A percentile compares a stretch with the other conserved stretches of the same genome.
Conservation (phyloP, 2,113 vertebrate species). For the Oryzias melastigma region DNA sequence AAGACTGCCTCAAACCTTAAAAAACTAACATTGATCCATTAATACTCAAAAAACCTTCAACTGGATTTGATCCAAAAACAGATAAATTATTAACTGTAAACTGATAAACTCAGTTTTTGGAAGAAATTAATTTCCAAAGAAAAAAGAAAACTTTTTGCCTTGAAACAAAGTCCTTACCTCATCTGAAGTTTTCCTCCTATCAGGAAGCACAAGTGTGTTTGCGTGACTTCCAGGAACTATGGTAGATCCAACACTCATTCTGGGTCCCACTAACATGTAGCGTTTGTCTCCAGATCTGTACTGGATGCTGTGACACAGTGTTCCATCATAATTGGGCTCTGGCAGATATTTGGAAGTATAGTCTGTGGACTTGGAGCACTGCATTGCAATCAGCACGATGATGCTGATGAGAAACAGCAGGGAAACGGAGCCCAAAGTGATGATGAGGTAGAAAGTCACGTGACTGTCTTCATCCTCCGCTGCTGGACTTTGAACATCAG, state of each 20-base stretch:
- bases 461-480: not conserved
- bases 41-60: too few relatives aligned
- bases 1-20: too few relatives aligned
- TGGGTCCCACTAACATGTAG: constrained; percentile 48
- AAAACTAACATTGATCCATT: too few relatives aligned
- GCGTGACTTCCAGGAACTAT: constrained; percentile 37
- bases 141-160: not conserved
- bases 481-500: not conserved
- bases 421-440: constrained; percentile 57
- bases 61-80: too few relatives aligned
- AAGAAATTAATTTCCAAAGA: too few relatives aligned
- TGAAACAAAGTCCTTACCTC: constrained; percentile 29
- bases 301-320: constrained; percentile 1
- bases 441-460: not conserved
- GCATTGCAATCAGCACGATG: constrained; percentile 46
- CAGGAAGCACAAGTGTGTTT: constrained; percentile 32
- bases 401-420: constrained; percentile 66
- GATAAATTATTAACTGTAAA: too few relatives aligned
- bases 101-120: too few relatives aligned
- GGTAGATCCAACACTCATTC: constrained; percentile 56
- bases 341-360: constrained; percentile 1
- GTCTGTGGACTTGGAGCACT: not conserved
- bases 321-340: not conserved
- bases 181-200: constrained; percentile 2
- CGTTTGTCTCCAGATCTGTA: constrained; percentile 1